A percentile compares a stretch with the other conserved stretches of the same genome.
Evolutionary conservation across 2,113 vertebrate genomes (phyloP).

Genomic region (Beaufortia kweichowensis): DNA sequence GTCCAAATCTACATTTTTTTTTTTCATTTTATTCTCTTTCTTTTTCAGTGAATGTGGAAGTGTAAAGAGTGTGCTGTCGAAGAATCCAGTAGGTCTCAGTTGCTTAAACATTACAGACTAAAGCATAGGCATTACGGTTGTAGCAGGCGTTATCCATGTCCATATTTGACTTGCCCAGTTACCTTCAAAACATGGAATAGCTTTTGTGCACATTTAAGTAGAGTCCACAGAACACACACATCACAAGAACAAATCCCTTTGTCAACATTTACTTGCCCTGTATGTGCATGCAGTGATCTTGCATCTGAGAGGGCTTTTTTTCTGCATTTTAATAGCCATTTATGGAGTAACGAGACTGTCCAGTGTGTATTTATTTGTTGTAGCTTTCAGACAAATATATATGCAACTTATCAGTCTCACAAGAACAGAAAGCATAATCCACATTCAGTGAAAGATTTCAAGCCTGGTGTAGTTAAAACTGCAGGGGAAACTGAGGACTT

Average conservation of each 20-base stretch:
- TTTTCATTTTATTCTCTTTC: no score
- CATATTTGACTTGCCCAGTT: constrained; percentile 19
- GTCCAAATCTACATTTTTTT: no score
- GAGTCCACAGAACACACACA: constrained; percentile 1
- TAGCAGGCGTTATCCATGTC: no score
- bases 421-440: constrained; percentile 43
- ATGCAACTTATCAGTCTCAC: constrained; percentile 42
- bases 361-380: constrained; percentile 47
- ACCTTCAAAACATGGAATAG: constrained; percentile 39
- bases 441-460: constrained; percentile 44
- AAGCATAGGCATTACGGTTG: no score
- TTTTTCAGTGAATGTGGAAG: no score
- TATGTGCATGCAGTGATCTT: constrained; percentile 40
- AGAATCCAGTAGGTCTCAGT: no score
- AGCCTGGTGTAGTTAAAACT: constrained; percentile 39
- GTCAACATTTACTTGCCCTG: constrained; percentile 26
- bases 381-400: constrained; percentile 44
- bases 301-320: constrained; percentile 30
- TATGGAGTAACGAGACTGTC: constrained; percentile 35
- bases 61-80: no score
- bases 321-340: constrained; percentile 36
- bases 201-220: constrained; percentile 35
- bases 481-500: background rate
- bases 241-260: constrained; percentile 5
- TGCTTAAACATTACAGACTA: no score